Evolutionary conservation across 2,888 invertebrate genomes (phyloP).

Genomic region (Pristionchus arcanus): DNA sequence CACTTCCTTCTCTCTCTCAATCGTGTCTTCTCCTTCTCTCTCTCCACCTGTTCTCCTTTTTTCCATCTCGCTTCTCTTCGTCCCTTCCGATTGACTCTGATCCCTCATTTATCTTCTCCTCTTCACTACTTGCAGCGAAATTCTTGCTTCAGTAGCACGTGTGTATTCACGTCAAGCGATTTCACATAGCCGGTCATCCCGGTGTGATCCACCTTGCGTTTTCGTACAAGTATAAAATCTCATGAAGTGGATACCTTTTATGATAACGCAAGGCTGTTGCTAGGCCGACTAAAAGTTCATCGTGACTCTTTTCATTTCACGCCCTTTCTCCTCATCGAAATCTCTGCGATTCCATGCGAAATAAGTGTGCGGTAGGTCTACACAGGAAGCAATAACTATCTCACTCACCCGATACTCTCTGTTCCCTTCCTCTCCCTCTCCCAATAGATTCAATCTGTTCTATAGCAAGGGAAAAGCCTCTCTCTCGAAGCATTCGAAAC

Average conservation of each 20-base stretch:
- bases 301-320: too few species aligned
- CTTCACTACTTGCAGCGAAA: not conserved
- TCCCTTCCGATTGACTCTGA: not conserved
- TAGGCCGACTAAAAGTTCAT: not conserved
- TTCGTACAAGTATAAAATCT: too few species aligned
- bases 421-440: slow-evolving; percentile 4
- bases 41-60: slow-evolving; percentile 15
- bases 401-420: not conserved
- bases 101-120: not conserved
- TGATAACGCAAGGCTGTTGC: too few species aligned
- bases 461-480: not conserved
- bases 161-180: not conserved
- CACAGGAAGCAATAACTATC: not conserved
- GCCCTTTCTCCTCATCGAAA: not conserved
- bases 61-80: not conserved
- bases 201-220: too few species aligned
- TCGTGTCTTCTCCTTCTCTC: not conserved
- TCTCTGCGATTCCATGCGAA: not conserved
- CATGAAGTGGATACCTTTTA: too few species aligned
- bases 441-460: slow-evolving; percentile 1
- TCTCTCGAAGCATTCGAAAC: not conserved
- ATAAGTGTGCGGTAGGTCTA: not conserved
- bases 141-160: not conserved
- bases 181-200: not conserved
- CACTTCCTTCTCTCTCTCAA: not conserved